Evolutionary conservation across 2,888 invertebrate genomes (phyloP).

Genomic region (Gortyna flavago): DNA sequence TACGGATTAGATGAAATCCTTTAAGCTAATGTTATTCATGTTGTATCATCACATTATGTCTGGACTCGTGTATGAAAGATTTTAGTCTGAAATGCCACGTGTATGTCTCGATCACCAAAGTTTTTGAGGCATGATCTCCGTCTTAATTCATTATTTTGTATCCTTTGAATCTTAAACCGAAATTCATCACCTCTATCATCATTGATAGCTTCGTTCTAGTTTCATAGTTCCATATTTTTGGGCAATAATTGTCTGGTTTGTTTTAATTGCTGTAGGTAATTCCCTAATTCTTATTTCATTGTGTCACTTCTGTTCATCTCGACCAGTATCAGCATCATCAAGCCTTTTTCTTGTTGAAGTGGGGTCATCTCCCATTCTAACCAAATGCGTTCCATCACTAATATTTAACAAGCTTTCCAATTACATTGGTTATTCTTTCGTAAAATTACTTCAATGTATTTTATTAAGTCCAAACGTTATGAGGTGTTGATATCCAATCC

Average conservation of each 20-base stretch:
- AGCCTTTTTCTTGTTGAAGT: not conserved
- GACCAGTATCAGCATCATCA: not conserved
- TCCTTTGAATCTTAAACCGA: not conserved
- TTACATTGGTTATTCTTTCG: not conserved
- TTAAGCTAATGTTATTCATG: too few relatives aligned
- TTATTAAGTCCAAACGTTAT: not conserved
- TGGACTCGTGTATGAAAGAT: conserved; percentile 3
- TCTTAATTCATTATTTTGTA: not conserved
- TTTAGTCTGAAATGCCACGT: not conserved
- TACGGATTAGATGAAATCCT: too few relatives aligned
- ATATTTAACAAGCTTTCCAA: not conserved
- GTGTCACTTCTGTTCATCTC: not conserved
- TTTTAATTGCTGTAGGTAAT: not conserved
- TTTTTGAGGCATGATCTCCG: not conserved
- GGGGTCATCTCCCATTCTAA: not conserved
- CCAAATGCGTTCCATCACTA: not conserved
- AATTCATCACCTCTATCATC: not conserved
- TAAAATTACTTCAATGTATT: not conserved
- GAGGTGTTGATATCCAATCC: conserved; percentile 16
- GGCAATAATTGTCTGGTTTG: not conserved
- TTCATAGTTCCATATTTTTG: not conserved
- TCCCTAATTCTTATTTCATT: not conserved
- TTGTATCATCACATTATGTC: not conserved
- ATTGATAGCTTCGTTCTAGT: not conserved
- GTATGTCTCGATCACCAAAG: not conserved